phyloP scores from a whole-genome alignment of 1,140 invertebrate genomes.

The Camponotus vicinus region DNA sequence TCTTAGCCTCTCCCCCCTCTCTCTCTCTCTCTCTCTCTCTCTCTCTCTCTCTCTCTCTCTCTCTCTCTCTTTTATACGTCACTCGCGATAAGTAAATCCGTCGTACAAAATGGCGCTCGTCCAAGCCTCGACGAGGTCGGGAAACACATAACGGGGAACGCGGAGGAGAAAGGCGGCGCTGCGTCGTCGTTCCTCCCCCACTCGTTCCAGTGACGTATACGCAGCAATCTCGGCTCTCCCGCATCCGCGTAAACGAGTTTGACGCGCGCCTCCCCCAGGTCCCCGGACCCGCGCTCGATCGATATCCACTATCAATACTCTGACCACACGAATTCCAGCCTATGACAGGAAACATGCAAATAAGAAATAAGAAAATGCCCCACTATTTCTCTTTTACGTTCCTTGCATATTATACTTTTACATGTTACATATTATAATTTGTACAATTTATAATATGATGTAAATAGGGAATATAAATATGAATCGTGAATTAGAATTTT shows the following conservation, averaged over 20 bases:
- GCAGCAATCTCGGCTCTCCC: conserved; percentile 4
- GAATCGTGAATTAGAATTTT: no score
- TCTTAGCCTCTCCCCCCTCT: no score
- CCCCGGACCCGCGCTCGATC: neutral
- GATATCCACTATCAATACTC: conserved; percentile 18
- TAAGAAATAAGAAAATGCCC: neutral
- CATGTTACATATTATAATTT: no score
- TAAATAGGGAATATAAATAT: no score
- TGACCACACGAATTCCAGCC: neutral
- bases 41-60: no score
- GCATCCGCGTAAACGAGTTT: neutral
- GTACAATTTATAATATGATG: no score
- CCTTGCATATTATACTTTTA: neutral
- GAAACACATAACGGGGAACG: neutral
- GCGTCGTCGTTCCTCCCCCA: neutral
- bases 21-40: no score
- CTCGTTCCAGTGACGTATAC: conserved; percentile 25
- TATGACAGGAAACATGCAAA: neutral
- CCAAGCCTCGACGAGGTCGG: neutral
- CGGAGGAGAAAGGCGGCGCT: conserved; percentile 9
- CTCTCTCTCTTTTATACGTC: neutral
- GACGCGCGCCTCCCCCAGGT: neutral
- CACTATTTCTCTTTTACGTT: neutral
- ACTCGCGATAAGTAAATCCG: conserved; percentile 29
- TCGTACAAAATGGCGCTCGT: conserved; percentile 47